Evolutionary conservation across 2,888 invertebrate genomes (phyloP), one percentile per base, ranked within the genome.

Genomic region (Melipona beecheii): DNA sequence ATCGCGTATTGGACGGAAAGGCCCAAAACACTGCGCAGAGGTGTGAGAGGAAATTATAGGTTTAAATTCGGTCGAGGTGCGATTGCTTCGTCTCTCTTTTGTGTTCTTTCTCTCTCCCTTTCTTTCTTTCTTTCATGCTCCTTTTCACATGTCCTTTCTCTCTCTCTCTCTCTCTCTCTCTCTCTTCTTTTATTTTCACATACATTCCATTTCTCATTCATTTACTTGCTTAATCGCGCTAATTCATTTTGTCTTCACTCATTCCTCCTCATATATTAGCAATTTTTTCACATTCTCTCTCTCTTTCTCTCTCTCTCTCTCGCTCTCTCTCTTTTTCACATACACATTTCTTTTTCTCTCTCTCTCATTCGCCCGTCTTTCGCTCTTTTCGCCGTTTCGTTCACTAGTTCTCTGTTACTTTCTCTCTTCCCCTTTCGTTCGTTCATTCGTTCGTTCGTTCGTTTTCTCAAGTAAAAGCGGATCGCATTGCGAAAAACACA

Each of bases 21-120:
- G 93, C 93, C 93, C 93, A 93, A 93, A 93, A 93, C 93, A 93
- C 93, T 93, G 91, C 93, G 93, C 93, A 93, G 92, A 93, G 91
- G 92, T 93, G 93, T 92, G 88, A 92, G 92, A 92, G 91, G 89
- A 93, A 92, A 93, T 93, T 89, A 91, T 91, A 92, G 90, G 87
- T 92, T 92, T 90, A 91, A 92, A 91, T 91, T 92, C 92, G 91
- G 87, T 93, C 91, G 90, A 91, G 91, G 91, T 93, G 92, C 92
- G 90, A 92, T 92, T 92, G 91, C 91, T 91, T 87, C 83, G 72
- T 84, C 77, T 77, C 81, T 81, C 71, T 68, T 75, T 79, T 69
- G 68, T 76, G 70, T 72, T 78, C 69, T 75, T 68, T 74, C 66
- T 70, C 71, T 75, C 54, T 68, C 54, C 62, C 68, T 56, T 68